Percentiles rank a stretch among this genome's conserved stretches.
Evolutionary conservation across 37 sponge, comb jelly and placozoan species (phyloP).

Genomic region (Spongilla lacustris): DNA sequence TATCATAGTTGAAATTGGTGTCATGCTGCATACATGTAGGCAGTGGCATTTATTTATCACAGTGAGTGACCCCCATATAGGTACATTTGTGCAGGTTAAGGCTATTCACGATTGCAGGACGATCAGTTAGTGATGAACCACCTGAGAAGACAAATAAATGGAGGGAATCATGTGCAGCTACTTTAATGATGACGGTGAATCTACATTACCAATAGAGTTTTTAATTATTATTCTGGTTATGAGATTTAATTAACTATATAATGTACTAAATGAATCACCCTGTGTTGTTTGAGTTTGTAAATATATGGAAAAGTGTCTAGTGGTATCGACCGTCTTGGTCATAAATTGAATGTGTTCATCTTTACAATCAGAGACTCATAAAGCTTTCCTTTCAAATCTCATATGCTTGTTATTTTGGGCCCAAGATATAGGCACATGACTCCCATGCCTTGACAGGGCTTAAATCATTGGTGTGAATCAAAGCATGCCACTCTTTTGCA

Average conservation of each 20-base stretch:
- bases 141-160: constrained; percentile 22
- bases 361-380: too few relatives aligned
- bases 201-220: neutral
- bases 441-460: too few relatives aligned
- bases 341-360: too few relatives aligned
- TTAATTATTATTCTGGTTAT: neutral
- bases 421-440: too few relatives aligned
- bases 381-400: too few relatives aligned
- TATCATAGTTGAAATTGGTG: too few relatives aligned
- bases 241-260: neutral
- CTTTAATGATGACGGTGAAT: constrained; percentile 12
- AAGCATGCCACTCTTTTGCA: too few relatives aligned
- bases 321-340: too few relatives aligned
- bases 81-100: neutral
- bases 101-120: neutral
- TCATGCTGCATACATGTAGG: neutral
- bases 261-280: too few relatives aligned
- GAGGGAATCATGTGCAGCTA: constrained; percentile 19
- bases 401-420: too few relatives aligned
- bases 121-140: neutral
- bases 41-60: neutral
- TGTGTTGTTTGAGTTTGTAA: too few relatives aligned
- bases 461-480: too few relatives aligned
- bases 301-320: neutral
- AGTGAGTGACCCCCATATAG: neutral